These are phyloP conservation scores for Pteromalus puparum DNA, from an alignment of 1,140 invertebrate genomes.

Conservation along the genomic window DNA sequence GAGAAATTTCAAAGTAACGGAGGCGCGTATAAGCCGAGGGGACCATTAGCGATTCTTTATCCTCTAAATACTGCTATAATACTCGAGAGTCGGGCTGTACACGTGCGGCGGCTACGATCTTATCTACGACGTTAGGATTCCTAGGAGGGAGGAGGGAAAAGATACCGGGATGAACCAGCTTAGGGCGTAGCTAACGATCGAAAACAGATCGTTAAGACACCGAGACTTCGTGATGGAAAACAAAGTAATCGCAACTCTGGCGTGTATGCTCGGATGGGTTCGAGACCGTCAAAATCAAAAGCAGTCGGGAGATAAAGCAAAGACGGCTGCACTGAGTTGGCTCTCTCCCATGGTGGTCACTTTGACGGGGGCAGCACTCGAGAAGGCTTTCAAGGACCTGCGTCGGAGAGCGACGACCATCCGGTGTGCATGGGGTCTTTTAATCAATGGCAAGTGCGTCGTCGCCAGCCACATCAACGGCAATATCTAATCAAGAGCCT, in stretches of 20 bases:
- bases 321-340: background rate
- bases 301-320: background rate
- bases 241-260: background rate
- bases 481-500: conserved; percentile 35
- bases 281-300: too few species aligned
- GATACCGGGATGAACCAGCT: background rate
- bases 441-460: conserved; percentile 26
- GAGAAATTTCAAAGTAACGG: background rate
- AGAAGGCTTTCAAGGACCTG: conserved; percentile 28
- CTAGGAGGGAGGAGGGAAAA: conserved; percentile 36
- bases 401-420: background rate
- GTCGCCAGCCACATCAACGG: background rate
- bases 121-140: background rate
- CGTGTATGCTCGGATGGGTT: too few species aligned
- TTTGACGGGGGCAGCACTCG: conserved; percentile 46
- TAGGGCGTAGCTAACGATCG: conserved; percentile 7
- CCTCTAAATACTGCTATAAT: conserved; percentile 28
- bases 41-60: conserved; percentile 35
- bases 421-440: conserved; percentile 42
- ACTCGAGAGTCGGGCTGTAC: background rate
- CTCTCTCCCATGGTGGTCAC: conserved; percentile 31
- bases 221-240: background rate
- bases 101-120: background rate
- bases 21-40: background rate
- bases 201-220: conserved; percentile 10